These are phyloP conservation scores for Tinea semifulvella DNA, from an alignment of 2,888 invertebrate species.

Conservation along the genomic window DNA sequence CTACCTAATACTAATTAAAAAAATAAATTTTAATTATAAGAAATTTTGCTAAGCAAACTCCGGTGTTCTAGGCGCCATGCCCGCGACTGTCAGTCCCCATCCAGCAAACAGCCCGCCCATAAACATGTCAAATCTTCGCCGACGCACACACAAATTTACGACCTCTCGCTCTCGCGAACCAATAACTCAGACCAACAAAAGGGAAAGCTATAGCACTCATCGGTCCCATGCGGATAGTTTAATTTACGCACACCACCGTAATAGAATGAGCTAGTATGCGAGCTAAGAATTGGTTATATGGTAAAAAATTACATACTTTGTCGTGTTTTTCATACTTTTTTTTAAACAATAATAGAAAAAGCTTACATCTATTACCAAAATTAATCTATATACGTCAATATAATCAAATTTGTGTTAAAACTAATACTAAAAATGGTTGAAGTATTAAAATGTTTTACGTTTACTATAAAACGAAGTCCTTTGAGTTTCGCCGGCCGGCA, in stretches of 20 bases:
- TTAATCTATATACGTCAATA: not conserved
- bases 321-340: conserved; percentile 4
- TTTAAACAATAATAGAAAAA: not conserved
- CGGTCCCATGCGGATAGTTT: conserved; percentile 65
- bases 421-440: not conserved
- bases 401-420: not conserved
- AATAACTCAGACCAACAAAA: conserved; percentile 64
- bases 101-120: conserved; percentile 60
- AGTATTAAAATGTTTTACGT: conserved; percentile 20
- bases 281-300: conserved; percentile 30
- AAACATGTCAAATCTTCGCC: conserved; percentile 59
- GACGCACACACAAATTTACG: conserved; percentile 59
- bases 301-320: conserved; percentile 30
- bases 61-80: conserved; percentile 45
- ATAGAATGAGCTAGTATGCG: conserved; percentile 60
- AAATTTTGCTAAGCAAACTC: conserved; percentile 15
- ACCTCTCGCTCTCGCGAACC: conserved; percentile 63
- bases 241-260: conserved; percentile 61
- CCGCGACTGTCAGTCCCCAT: conserved; percentile 51
- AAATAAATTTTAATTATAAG: conserved; percentile 14
- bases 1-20: conserved; percentile 14
- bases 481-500: conserved; percentile 42
- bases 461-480: conserved; percentile 31
- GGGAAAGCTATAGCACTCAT: conserved; percentile 66
- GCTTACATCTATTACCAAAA: not conserved